Percentiles rank a stretch among this genome's conserved stretches.
These are phyloP conservation scores for Holothuria leucospilota DNA, from an alignment of 53 echinoderm and acorn worm species.

Conservation along the genomic window DNA sequence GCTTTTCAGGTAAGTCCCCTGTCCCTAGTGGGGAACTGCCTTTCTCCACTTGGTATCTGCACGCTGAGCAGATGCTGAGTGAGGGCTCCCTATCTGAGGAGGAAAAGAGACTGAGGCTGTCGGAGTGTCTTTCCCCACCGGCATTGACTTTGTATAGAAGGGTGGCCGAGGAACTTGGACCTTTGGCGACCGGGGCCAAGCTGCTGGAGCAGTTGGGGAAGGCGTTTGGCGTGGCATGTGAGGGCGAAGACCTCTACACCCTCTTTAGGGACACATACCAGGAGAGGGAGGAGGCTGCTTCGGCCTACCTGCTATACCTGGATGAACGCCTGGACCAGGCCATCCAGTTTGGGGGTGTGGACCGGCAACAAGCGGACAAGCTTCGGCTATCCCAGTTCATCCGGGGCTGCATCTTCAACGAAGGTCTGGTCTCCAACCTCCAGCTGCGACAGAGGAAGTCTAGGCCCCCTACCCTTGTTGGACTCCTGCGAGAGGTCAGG, in stretches of 20 bases:
- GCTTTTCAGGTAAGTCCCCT: slow-evolving; percentile 8
- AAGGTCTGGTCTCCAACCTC: background rate
- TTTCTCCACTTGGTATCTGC: slow-evolving; percentile 2
- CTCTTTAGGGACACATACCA: slow-evolving; percentile 57
- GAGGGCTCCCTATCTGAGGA: background rate
- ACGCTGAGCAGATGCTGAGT: slow-evolving; percentile 23
- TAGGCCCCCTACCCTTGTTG: background rate
- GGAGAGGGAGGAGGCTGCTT: slow-evolving; percentile 26
- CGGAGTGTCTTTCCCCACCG: slow-evolving; percentile 60
- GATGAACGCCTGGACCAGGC: slow-evolving; percentile 55
- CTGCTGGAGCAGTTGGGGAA: slow-evolving; percentile 39
- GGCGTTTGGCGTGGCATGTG: slow-evolving; percentile 55
- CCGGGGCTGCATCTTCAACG: slow-evolving; percentile 53
- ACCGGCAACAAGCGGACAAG: slow-evolving; percentile 29
- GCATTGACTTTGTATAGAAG: slow-evolving; percentile 42
- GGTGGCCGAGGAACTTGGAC: slow-evolving; percentile 45
- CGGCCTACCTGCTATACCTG: slow-evolving; percentile 44
- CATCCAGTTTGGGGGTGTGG: slow-evolving; percentile 52
- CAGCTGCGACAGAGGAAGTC: slow-evolving; percentile 1
- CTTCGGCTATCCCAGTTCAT: slow-evolving; percentile 58
- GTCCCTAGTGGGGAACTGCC: slow-evolving; percentile 17
- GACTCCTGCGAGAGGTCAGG: slow-evolving; percentile 12
- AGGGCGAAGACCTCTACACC: slow-evolving; percentile 60
- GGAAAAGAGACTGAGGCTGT: slow-evolving; percentile 24
- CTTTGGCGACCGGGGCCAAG: background rate